Percentiles rank a stretch among this genome's conserved stretches.
Evolutionary conservation across 2,113 vertebrate genomes (phyloP).

Genomic region (Alligator sinensis): DNA sequence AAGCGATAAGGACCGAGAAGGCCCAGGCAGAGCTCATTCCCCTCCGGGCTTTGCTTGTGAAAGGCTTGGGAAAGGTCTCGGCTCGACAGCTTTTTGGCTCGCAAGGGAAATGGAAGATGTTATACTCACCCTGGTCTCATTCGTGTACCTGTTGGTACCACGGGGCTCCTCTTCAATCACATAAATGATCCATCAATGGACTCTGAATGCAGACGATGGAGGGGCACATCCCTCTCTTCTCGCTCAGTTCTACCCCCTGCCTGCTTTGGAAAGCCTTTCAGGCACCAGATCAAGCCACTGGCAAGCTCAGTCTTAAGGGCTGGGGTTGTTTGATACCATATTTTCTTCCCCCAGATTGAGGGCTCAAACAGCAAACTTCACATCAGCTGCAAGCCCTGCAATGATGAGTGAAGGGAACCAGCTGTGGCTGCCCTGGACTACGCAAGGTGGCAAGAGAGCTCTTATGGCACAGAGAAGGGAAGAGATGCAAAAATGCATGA

Average conservation of each 20-base stretch:
- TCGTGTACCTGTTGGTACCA: neutral
- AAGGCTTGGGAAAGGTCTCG: neutral
- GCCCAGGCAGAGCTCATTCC: neutral
- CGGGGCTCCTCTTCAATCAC: neutral
- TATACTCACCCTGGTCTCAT: neutral
- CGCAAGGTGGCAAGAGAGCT: neutral
- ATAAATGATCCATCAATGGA: neutral
- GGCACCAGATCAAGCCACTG: neutral
- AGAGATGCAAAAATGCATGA: neutral
- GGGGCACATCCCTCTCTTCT: neutral
- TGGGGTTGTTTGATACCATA: neutral
- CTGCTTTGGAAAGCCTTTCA: neutral
- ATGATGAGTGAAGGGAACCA: neutral
- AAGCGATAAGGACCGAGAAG: neutral
- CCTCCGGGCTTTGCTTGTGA: neutral
- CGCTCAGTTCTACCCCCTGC: rapidly evolving
- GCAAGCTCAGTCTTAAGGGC: neutral
- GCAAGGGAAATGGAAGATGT: neutral
- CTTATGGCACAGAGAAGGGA: neutral
- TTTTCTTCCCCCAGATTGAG: neutral
- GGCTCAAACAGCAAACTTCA: neutral
- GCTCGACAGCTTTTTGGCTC: neutral
- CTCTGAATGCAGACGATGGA: rapidly evolving
- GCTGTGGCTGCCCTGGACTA: neutral
- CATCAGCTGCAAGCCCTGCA: neutral